Conservation (phyloP, 2,113 vertebrate species). For the Ptilonorhynchus violaceus region DNA sequence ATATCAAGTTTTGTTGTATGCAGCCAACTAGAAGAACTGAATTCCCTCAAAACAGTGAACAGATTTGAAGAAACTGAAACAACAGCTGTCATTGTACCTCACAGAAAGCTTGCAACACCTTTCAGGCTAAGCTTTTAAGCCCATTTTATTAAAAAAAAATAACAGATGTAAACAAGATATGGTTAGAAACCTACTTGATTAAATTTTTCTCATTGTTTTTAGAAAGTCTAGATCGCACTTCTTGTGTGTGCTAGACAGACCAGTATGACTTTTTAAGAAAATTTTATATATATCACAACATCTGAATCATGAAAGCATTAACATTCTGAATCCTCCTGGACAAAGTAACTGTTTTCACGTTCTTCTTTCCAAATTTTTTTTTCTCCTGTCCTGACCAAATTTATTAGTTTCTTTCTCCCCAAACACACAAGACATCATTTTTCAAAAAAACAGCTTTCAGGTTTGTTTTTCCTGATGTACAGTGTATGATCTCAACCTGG, state of each 20-base stretch:
- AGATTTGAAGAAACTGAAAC: constrained; percentile 39
- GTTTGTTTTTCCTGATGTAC: not conserved
- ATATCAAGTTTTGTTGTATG: not conserved
- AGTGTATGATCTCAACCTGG: not conserved
- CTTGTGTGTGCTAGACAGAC: not conserved
- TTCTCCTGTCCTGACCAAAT: not conserved
- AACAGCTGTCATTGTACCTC: constrained; percentile 59
- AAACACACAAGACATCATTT: not conserved
- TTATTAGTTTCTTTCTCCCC: not conserved
- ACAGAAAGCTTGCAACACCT: constrained; percentile 38
- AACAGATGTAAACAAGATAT: constrained; percentile 52
- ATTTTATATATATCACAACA: not conserved
- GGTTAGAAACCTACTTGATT: constrained; percentile 30
- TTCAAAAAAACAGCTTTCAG: not conserved
- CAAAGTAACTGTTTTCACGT: not conserved
- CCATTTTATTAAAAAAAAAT: constrained; percentile 71
- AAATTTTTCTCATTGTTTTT: constrained; percentile 25
- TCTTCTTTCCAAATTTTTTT: not conserved
- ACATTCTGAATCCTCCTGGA: not conserved
- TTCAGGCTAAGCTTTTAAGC: constrained; percentile 68
- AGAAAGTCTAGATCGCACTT: not conserved
- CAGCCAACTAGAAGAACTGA: not conserved
- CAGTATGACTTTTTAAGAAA: not conserved
- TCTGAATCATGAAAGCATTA: not conserved
- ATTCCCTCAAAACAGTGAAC: not conserved